These are phyloP conservation scores for Athalia cordata DNA, from an alignment of 2,888 invertebrate genomes.

Conservation along the genomic window DNA sequence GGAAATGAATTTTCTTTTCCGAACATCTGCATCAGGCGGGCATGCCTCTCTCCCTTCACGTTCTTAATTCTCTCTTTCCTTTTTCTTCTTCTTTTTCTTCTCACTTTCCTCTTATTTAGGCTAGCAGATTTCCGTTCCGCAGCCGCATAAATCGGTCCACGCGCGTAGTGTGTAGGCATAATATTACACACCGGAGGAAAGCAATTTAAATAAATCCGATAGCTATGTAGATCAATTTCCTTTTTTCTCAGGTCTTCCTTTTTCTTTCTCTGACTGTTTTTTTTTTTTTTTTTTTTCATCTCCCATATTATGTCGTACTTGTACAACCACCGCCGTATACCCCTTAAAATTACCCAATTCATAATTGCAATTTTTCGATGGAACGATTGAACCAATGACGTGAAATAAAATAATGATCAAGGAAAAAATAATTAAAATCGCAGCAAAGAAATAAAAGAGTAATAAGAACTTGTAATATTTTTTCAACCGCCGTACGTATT, in stretches of 20 bases:
- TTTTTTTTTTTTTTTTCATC: too few relatives aligned
- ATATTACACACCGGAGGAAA: constrained; percentile 26
- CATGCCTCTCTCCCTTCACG: background rate
- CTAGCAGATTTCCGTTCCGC: constrained; percentile 12
- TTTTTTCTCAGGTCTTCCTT: background rate
- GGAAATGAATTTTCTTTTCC: constrained; percentile 9
- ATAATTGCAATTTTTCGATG: too few relatives aligned
- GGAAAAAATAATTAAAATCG: too few relatives aligned
- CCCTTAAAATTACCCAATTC: too few relatives aligned
- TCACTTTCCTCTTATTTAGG: constrained; percentile 3
- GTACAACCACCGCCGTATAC: too few relatives aligned
- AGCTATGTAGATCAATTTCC: constrained; percentile 19
- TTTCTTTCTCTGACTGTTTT: background rate
- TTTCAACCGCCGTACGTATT: too few relatives aligned
- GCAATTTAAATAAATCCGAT: constrained; percentile 40
- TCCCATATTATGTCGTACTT: too few relatives aligned
- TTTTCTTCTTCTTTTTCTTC: background rate
- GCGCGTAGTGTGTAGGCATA: background rate
- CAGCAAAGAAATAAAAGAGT: too few relatives aligned
- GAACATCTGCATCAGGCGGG: too few relatives aligned
- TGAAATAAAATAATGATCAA: too few relatives aligned
- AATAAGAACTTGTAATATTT: too few relatives aligned
- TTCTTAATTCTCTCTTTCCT: background rate
- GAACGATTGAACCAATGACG: too few relatives aligned
- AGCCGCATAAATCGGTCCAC: background rate